Evolutionary conservation across 2,888 invertebrate genomes (phyloP), one percentile per base, ranked within the genome.

Genomic region (Papilio protenor): DNA sequence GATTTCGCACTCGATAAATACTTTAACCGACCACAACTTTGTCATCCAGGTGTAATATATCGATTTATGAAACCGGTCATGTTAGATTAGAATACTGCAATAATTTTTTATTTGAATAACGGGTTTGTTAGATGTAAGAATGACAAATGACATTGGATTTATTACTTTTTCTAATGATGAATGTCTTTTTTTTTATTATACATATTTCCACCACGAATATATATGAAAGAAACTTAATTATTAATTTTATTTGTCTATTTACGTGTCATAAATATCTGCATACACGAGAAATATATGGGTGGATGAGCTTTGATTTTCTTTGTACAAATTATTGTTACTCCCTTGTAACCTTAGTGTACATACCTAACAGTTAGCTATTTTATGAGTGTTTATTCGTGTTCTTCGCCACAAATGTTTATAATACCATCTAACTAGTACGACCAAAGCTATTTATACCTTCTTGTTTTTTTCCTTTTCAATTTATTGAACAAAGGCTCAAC

Each of bases 1-100:
- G 85, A 78, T 78, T 77, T 77, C 79, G 75, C 77, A 78, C 73
- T 73, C 79, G 79, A 71, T 76, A 76, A 75, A 74, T 77, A 77
- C 70, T 77, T 77, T 71, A 61, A 77, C 61, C 52, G 61, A 55
- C 71, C 33, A n/a, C 61, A 75, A 70, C 75, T 71, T 77, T 77
- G 75, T 77, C 77, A 75, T 71, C n/a, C 69, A 49, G 59, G 40
- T 74, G 27, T 74, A 70, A 77, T 74, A 75, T 77, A 75, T 74
- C 45, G 74, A 61, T 57, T 75, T 70, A 49, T 61, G 49, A 52
- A 59, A 59, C 70, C 61, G 47, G 40, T 52, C 49, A 33, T 14
- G 16, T 77, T 77, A 77, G 59, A 74, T 74, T 74, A 52, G 69
- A 49, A n/a, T 40, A 40, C 49, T 23, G n/a, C 33, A 21, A 66